These are phyloP conservation scores for Venustaconcha ellipsiformis DNA, from an alignment of 1,140 invertebrate species.

Conservation along the genomic window DNA sequence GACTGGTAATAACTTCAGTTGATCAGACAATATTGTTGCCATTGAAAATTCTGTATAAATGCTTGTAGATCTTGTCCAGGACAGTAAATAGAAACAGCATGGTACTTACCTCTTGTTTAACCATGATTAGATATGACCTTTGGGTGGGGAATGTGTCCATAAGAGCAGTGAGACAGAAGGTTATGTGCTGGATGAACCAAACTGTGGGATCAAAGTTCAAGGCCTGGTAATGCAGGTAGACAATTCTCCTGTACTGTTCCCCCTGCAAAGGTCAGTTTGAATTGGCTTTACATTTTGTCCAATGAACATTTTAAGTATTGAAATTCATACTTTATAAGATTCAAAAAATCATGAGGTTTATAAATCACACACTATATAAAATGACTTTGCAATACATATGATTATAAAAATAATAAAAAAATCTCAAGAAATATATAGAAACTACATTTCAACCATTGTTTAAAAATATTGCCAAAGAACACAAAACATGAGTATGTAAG, in stretches of 20 bases:
- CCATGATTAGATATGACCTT: constrained; percentile 43
- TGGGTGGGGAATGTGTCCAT: constrained; percentile 48
- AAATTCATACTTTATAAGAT: too few species aligned
- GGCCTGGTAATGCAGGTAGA: constrained; percentile 51
- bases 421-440: too few species aligned
- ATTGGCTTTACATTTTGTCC: background rate
- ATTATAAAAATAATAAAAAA: too few species aligned
- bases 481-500: too few species aligned
- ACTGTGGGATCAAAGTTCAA: constrained; percentile 50
- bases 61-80: background rate
- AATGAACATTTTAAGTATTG: too few species aligned
- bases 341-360: too few species aligned
- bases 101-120: constrained; percentile 49
- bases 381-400: too few species aligned
- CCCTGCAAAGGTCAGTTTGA: constrained; percentile 40
- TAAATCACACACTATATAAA: too few species aligned
- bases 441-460: too few species aligned
- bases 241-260: constrained; percentile 52
- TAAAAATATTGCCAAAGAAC: too few species aligned
- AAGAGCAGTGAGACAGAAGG: constrained; percentile 34
- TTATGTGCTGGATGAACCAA: constrained; percentile 51
- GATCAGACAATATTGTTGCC: background rate
- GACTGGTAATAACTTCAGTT: too few species aligned
- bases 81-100: background rate
- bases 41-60: background rate